These are phyloP conservation scores for Centruroides sculpturatus DNA, from an alignment of 1,140 invertebrate species.

Conservation along the genomic window DNA sequence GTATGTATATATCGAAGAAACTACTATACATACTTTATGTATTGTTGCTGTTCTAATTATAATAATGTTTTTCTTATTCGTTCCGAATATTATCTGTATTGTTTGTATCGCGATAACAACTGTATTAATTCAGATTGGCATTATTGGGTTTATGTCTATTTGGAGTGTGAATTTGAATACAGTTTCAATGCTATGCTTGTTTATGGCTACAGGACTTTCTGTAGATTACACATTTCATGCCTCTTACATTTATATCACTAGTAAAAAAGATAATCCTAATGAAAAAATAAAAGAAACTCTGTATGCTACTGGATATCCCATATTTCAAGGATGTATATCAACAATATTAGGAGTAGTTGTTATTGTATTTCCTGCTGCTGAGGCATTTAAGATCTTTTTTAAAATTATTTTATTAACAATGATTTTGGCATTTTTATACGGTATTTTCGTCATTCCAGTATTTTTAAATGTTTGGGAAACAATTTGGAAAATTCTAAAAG, in stretches of 20 bases:
- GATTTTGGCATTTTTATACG: slow-evolving; percentile 83
- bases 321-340: slow-evolving; percentile 87
- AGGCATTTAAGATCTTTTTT: slow-evolving; percentile 93
- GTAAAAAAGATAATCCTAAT: slow-evolving; percentile 26
- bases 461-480: no score
- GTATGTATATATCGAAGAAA: slow-evolving; percentile 79
- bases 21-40: slow-evolving; percentile 80
- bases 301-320: slow-evolving; percentile 77
- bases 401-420: slow-evolving; percentile 95
- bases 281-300: slow-evolving; percentile 70
- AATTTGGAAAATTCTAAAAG: no score
- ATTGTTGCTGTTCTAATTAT: slow-evolving; percentile 88
- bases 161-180: slow-evolving; percentile 91
- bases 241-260: slow-evolving; percentile 89
- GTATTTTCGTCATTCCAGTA: slow-evolving; percentile 23
- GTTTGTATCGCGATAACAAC: slow-evolving; percentile 90
- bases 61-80: slow-evolving; percentile 85
- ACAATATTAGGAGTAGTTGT: slow-evolving; percentile 80
- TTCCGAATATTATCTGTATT: slow-evolving; percentile 81
- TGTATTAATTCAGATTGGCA: slow-evolving; percentile 82
- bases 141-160: slow-evolving; percentile 87
- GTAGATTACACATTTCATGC: slow-evolving; percentile 95
- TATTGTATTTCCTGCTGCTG: slow-evolving; percentile 73
- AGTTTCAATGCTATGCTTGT: slow-evolving; percentile 95
- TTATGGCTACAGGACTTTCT: slow-evolving; percentile 96